Evolutionary conservation across 1,140 invertebrate species (phyloP), one percentile per base, ranked within the genome.

Genomic region (Cyphomyrmex costatus): DNA sequence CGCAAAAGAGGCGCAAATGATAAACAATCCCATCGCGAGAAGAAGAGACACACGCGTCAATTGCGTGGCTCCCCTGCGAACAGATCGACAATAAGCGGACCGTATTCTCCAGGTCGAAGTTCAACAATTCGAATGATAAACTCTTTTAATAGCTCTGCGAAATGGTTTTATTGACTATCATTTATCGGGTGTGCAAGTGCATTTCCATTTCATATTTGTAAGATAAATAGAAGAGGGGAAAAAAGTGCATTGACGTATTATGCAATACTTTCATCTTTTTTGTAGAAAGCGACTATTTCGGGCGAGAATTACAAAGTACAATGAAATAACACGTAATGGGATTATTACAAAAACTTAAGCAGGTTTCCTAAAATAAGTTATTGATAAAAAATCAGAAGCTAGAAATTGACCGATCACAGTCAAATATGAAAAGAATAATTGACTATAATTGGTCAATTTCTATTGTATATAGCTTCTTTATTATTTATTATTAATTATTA

Each of bases 31-130:
- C 19, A 42, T 84, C 33, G 61, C 14, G 46, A 70, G 21, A 42
- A 61, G 21, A 24, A 33, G 42, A 53, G 30, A n/a, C 49, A 49
- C 53, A 79, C 42, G 46, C n/a, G 27, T 49, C 36, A 19, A 53
- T 61, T 10, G 71, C 53, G 12, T 77, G 88, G 88, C 85, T 86
- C 91, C 91, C 91, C 90, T 70, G 91, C 91, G 80, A 74, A 91
- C 88, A 90, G 66, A 86, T 90, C 74, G 82, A 53, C 19, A 24
- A 58, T 10, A 53, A 68, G 46, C 66, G 7, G 19, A 68, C 73
- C 36, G 36, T 63, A 46, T 60, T 61, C 53, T n/a, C 14, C 42
- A 53, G 73, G 66, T 85, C 63, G 21, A 87, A 91, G 88, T 92
- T 90, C 86, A 85, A 61, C 61, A 71, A 71, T 74, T 60, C 14